Conservation (phyloP, 2,113 vertebrate genomes). For the Bothrops jararaca region DNA sequence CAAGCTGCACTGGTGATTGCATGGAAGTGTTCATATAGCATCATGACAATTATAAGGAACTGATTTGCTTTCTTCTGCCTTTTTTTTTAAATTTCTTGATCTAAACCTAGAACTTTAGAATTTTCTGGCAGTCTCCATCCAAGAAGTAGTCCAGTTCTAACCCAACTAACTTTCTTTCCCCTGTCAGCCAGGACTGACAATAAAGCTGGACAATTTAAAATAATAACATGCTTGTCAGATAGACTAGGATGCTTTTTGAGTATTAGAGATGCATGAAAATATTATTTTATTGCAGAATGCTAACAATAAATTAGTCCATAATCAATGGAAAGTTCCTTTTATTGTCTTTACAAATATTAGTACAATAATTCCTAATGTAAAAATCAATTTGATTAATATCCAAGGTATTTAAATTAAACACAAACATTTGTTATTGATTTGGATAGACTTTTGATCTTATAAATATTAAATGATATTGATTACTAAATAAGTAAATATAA, state of each 20-base stretch:
- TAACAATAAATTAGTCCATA: conserved; percentile 24
- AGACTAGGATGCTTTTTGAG: neutral
- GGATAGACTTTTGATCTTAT: conserved; percentile 16
- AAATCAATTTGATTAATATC: conserved; percentile 45
- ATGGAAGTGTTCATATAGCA: neutral
- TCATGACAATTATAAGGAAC: neutral
- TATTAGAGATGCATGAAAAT: neutral
- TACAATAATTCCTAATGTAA: conserved; percentile 29
- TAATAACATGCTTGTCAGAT: neutral
- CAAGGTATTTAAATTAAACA: conserved; percentile 44
- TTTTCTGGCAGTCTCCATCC: neutral
- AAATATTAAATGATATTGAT: conserved; percentile 4
- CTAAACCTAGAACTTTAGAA: neutral
- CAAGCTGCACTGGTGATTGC: neutral
- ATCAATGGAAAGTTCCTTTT: conserved; percentile 27
- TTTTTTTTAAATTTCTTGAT: neutral
- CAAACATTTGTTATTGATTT: conserved; percentile 27
- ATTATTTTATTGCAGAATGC: neutral
- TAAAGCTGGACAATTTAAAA: neutral
- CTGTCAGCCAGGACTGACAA: neutral
- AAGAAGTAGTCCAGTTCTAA: neutral
- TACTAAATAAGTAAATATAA: conserved; percentile 12
- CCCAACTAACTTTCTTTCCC: neutral
- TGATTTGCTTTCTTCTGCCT: neutral
- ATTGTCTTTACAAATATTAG: conserved; percentile 37